Conservation (phyloP, 2,888 invertebrate species). For the Podotricha telesiphe region DNA sequence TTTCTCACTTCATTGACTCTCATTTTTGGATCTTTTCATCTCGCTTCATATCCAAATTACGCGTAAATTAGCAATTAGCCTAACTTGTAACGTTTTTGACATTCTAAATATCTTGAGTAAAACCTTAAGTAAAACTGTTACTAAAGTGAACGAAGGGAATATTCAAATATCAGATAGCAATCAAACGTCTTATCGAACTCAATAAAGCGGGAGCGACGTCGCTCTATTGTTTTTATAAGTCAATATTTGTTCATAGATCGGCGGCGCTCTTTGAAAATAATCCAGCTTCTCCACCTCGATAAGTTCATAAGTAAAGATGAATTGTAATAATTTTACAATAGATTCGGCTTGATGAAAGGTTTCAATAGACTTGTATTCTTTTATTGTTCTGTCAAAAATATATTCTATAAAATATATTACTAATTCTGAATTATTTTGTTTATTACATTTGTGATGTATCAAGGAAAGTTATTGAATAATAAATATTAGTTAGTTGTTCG, state of each 20-base stretch:
- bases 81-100: neutral
- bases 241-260: constrained; percentile 80
- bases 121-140: neutral
- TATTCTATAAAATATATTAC: no score
- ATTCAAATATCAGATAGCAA: constrained; percentile 55
- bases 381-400: constrained; percentile 55
- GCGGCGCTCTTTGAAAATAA: constrained; percentile 76
- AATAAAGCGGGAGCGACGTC: constrained; percentile 57
- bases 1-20: constrained; percentile 77
- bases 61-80: constrained; percentile 54
- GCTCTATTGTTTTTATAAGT: constrained; percentile 78
- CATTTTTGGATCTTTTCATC: constrained; percentile 82
- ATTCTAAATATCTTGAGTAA: neutral
- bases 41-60: constrained; percentile 71
- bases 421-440: neutral
- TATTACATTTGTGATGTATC: neutral
- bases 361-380: constrained; percentile 69
- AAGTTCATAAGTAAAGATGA: constrained; percentile 72
- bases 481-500: neutral
- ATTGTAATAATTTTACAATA: constrained; percentile 78
- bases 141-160: neutral
- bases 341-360: constrained; percentile 64
- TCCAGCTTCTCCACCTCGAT: constrained; percentile 69
- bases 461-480: neutral
- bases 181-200: constrained; percentile 64